Evolutionary conservation across 2,888 invertebrate genomes (phyloP).

Genomic region (Latrodectus hesperus): DNA sequence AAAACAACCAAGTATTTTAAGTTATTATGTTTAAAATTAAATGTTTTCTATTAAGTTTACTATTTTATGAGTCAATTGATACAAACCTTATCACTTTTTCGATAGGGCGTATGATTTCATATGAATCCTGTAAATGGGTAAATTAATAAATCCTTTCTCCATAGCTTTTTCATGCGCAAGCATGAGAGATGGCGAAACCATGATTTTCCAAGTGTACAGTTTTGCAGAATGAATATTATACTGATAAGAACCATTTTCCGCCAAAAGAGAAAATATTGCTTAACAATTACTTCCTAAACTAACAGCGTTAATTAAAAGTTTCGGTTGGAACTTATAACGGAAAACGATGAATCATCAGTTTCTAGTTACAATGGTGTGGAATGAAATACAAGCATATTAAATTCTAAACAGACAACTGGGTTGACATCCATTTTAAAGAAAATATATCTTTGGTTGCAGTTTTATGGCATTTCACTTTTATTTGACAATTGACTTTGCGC

Average conservation of each 20-base stretch:
- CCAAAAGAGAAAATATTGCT: slow-evolving; percentile 30
- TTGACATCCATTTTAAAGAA: slow-evolving; percentile 24
- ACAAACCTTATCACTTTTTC: slow-evolving; percentile 19
- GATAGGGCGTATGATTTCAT: slow-evolving; percentile 36
- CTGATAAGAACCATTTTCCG: neutral
- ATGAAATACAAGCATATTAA: slow-evolving; percentile 27
- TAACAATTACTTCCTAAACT: slow-evolving; percentile 21
- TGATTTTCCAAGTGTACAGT: slow-evolving; percentile 35
- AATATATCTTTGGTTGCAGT: slow-evolving; percentile 13
- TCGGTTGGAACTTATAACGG: no score
- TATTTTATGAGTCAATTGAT: slow-evolving; percentile 34
- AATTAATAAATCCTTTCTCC: slow-evolving; percentile 16
- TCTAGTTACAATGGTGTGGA: slow-evolving; percentile 3
- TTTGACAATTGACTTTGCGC: neutral
- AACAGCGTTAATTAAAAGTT: slow-evolving; percentile 34
- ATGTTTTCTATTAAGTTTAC: slow-evolving; percentile 13
- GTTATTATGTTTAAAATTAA: slow-evolving; percentile 27
- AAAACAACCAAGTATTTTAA: slow-evolving; percentile 21
- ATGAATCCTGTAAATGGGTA: slow-evolving; percentile 4
- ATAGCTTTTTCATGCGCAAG: slow-evolving; percentile 49
- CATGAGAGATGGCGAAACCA: slow-evolving; percentile 16
- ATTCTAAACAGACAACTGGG: neutral
- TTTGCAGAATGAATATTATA: neutral
- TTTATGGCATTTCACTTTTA: slow-evolving; percentile 18
- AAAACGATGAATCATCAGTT: slow-evolving; percentile 5